These are phyloP conservation scores for Polypterus senegalus DNA, from an alignment of 2,113 vertebrate species.

Conservation along the genomic window DNA sequence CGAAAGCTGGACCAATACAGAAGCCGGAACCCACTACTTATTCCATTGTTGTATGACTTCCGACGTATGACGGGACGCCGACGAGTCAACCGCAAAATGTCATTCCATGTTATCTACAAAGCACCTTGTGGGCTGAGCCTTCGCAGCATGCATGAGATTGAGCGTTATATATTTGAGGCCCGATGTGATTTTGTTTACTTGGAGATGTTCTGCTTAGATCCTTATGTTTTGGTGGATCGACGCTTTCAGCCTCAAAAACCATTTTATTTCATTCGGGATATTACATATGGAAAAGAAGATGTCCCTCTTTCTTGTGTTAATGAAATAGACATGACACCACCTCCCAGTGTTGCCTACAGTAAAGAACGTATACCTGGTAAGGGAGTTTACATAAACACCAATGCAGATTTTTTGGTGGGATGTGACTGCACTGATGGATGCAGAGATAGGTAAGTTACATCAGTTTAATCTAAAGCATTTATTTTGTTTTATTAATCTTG, in stretches of 20 bases:
- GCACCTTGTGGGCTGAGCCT: slow-evolving; percentile 84
- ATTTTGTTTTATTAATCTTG: background rate
- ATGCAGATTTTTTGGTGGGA: slow-evolving; percentile 81
- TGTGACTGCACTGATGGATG: slow-evolving; percentile 92
- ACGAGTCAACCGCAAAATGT: slow-evolving; percentile 89
- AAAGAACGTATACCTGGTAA: slow-evolving; percentile 87
- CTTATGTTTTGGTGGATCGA: slow-evolving; percentile 87
- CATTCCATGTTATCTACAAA: slow-evolving; percentile 94
- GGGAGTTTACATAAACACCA: slow-evolving; percentile 87
- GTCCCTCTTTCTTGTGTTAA: slow-evolving; percentile 91
- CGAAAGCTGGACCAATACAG: slow-evolving; percentile 50
- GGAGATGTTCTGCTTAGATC: slow-evolving; percentile 96
- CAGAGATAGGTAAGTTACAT: slow-evolving; percentile 73
- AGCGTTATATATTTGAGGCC: slow-evolving; percentile 84
- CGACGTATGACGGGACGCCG: slow-evolving; percentile 84
- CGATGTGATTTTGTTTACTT: slow-evolving; percentile 83
- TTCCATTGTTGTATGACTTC: slow-evolving; percentile 85
- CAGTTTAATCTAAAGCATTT: background rate
- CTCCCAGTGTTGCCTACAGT: slow-evolving; percentile 87
- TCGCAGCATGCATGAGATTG: slow-evolving; percentile 86
- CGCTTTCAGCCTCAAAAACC: slow-evolving; percentile 86
- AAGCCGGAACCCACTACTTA: slow-evolving; percentile 81
- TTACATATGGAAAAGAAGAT: slow-evolving; percentile 79
- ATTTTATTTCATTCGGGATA: slow-evolving; percentile 85
- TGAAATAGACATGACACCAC: slow-evolving; percentile 79